Conservation (phyloP, 2,888 invertebrate species). For the Spisula subtruncata region DNA sequence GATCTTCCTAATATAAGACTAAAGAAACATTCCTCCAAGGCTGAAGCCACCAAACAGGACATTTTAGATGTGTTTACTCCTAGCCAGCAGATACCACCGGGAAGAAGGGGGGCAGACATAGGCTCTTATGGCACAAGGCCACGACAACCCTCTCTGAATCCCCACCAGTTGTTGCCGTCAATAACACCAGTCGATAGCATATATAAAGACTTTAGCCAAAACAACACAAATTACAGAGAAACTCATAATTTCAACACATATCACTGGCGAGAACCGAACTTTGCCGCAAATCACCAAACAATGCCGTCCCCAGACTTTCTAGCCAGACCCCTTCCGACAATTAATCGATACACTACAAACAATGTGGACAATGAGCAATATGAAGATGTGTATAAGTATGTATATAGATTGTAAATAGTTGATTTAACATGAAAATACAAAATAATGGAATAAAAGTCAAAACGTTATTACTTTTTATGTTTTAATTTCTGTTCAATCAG, state of each 20-base stretch:
- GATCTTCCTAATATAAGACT: neutral
- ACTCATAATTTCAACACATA: neutral
- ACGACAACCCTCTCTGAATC: neutral
- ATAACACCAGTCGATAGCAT: neutral
- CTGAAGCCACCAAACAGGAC: neutral
- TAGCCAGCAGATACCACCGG: neutral
- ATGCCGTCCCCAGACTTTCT: neutral
- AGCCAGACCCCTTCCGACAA: neutral
- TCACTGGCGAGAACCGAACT: too few species aligned
- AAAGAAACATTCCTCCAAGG: neutral
- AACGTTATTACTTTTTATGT: neutral
- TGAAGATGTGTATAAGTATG: neutral
- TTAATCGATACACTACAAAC: neutral
- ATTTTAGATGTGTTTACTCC: neutral
- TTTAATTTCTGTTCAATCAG: too few species aligned
- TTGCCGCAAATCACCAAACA: too few species aligned
- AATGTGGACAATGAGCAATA: neutral
- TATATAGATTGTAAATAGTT: neutral
- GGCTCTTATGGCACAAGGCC: neutral
- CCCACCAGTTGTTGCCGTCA: neutral
- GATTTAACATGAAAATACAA: neutral
- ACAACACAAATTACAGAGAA: neutral
- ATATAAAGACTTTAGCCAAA: neutral
- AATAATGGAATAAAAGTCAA: neutral
- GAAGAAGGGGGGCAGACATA: neutral